Base-by-base conservation (phyloP, 2,113 vertebrate species). In the Tylochromis polylepis region DNA sequence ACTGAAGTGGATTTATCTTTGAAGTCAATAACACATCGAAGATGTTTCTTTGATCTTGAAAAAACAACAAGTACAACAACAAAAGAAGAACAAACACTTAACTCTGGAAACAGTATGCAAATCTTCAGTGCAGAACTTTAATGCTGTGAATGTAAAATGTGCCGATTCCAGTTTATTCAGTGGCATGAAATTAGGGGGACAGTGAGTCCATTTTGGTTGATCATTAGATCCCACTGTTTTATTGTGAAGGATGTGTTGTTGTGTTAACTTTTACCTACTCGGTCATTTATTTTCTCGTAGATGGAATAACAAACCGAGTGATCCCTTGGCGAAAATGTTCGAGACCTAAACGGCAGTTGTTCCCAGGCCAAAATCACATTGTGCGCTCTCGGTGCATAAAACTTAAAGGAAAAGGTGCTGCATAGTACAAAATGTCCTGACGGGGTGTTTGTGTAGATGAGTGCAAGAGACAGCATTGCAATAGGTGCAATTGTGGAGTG, bases 381-480 rank as follows among this genome's bases (percentile, higher is more conserved):
- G 3, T 77, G 43, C 4, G 4, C 43, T 77, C 43, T 77, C 1
- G 43, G 27, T 77, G 6, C 72, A 31, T 53, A 53, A 77, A 77
- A 77, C 4, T 20, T 34, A 77, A 77, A 53, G 27, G 10, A 34
- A n/a, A 77, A 34, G 27, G 72, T 2, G 1, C 55, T 22, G 12
- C 27, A 1, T 12, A 20, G 87, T 34, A 91, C 81, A 90, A 79
- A 86, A 85, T 87, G 62, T 86, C 62, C 77, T 81, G n/a, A n/a
- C 5, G 9, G 53, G 46, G 15, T 49, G 75, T 85, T 90, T 43
- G 55, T 79, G 51, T 49, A 34, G 56, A 80, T 53, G 27, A 87
- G 81, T 49, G 41, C 15, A 29, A 24, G 15, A 85, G 55, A 36
- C 46, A 56, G 31, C 3, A 2, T 60, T 34, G 79, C 2, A 27